Conservation (phyloP, 1,140 invertebrate genomes). For the Drosophila eugracilis region DNA sequence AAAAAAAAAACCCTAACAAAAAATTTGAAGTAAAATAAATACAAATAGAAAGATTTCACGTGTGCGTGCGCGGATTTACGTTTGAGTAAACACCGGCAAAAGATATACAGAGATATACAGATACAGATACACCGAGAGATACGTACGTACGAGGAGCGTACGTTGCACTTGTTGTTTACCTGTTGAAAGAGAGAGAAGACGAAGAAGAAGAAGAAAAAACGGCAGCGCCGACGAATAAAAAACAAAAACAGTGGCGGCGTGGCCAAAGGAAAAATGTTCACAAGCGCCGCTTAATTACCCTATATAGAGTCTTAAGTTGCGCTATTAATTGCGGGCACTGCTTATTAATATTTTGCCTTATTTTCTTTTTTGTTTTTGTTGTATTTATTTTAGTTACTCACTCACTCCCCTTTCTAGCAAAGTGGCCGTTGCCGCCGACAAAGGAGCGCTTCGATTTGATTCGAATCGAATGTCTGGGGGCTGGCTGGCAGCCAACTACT, state of each 20-base stretch:
- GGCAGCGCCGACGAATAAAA: constrained; percentile 11
- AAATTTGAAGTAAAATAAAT: constrained; percentile 14
- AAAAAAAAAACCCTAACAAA: constrained; percentile 27
- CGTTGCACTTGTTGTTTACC: constrained; percentile 79
- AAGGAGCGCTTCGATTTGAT: constrained; percentile 45
- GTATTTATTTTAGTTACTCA: background rate
- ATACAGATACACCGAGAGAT: constrained; percentile 37
- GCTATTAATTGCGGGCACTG: constrained; percentile 83
- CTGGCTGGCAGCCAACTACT: constrained; percentile 81
- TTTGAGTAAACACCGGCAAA: constrained; percentile 62
- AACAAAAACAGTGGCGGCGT: constrained; percentile 56
- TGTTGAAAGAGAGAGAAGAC: constrained; percentile 35
- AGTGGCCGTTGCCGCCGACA: constrained; percentile 66
- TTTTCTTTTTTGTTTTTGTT: constrained; percentile 13
- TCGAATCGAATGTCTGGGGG: constrained; percentile 56
- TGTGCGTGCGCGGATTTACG: constrained; percentile 79
- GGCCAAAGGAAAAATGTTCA: constrained; percentile 80
- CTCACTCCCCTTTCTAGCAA: background rate
- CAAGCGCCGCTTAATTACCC: constrained; percentile 83
- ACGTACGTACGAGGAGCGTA: constrained; percentile 55
- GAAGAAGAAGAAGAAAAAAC: constrained; percentile 23
- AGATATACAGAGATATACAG: constrained; percentile 22
- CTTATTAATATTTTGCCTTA: constrained; percentile 81
- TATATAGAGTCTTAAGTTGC: constrained; percentile 83
- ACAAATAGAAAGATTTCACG: constrained; percentile 60